Percentiles rank a stretch among this genome's conserved stretches.
Evolutionary conservation across 2,113 vertebrate species (phyloP).

Genomic region (Mystacornis crossleyi): DNA sequence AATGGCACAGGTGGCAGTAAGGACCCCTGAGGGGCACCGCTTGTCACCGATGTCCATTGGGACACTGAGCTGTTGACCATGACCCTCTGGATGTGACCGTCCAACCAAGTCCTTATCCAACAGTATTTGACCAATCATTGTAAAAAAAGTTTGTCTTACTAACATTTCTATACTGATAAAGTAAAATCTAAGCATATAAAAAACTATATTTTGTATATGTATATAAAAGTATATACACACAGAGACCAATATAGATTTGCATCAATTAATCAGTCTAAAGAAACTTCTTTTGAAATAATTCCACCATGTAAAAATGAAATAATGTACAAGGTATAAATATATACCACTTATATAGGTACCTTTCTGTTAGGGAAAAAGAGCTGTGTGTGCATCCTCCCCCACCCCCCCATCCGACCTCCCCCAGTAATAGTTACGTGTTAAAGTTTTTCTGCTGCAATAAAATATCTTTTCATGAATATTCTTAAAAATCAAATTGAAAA

Average conservation of each 20-base stretch:
- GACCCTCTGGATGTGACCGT: background rate
- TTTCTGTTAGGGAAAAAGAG: background rate
- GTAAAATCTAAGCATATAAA: background rate
- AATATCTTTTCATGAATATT: background rate
- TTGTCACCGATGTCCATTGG: background rate
- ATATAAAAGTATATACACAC: background rate
- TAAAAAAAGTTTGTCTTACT: background rate
- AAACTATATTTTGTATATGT: background rate
- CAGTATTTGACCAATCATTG: background rate
- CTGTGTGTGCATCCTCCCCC: background rate
- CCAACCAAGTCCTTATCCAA: background rate
- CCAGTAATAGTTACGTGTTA: background rate
- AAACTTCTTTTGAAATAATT: background rate
- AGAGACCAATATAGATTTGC: background rate
- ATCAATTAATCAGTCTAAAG: background rate
- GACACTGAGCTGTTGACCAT: background rate
- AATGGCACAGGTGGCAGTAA: background rate
- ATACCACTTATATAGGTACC: background rate
- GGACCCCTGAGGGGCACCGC: background rate
- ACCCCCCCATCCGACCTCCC: accelerated
- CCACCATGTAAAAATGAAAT: background rate
- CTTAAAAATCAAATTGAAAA: background rate
- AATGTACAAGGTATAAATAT: background rate
- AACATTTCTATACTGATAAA: background rate
- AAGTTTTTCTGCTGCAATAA: background rate